These are phyloP conservation scores for Channa argus DNA, from an alignment of 2,113 vertebrate species.

Conservation along the genomic window DNA sequence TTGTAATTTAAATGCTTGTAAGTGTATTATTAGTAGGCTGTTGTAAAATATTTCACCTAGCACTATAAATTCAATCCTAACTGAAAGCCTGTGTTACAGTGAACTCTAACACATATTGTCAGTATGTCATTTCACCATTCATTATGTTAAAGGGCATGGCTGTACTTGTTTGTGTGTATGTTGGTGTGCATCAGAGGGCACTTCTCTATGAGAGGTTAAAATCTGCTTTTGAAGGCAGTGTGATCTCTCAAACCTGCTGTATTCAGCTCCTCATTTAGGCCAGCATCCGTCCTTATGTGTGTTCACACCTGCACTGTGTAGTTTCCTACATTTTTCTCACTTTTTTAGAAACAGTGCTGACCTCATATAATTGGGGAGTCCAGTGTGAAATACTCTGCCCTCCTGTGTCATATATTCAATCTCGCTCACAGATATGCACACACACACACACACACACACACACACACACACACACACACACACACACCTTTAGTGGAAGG, in stretches of 20 bases:
- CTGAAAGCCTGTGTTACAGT: not conserved
- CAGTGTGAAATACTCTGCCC: no score
- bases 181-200: not conserved
- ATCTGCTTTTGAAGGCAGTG: slow-evolving; percentile 53
- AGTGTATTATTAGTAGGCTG: not conserved
- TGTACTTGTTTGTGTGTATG: not conserved
- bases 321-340: slow-evolving; percentile 61
- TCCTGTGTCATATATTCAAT: no score
- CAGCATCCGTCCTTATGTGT: slow-evolving; percentile 45
- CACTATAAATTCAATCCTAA: slow-evolving; percentile 9
- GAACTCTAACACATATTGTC: not conserved
- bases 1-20: slow-evolving; percentile 5
- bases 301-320: slow-evolving; percentile 62
- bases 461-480: slow-evolving; percentile 22
- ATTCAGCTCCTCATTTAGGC: slow-evolving; percentile 64
- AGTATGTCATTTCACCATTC: not conserved
- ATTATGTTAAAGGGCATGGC: not conserved
- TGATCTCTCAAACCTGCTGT: slow-evolving; percentile 62
- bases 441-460: slow-evolving; percentile 27
- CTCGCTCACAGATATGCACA: not conserved
- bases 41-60: not conserved
- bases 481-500: slow-evolving; percentile 20
- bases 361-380: slow-evolving; percentile 61
- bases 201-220: slow-evolving; percentile 20
- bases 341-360: slow-evolving; percentile 71